Percentiles rank a stretch among this genome's conserved stretches.
Evolutionary conservation across 2,888 invertebrate species (phyloP).

Genomic region (Allygus modestus): DNA sequence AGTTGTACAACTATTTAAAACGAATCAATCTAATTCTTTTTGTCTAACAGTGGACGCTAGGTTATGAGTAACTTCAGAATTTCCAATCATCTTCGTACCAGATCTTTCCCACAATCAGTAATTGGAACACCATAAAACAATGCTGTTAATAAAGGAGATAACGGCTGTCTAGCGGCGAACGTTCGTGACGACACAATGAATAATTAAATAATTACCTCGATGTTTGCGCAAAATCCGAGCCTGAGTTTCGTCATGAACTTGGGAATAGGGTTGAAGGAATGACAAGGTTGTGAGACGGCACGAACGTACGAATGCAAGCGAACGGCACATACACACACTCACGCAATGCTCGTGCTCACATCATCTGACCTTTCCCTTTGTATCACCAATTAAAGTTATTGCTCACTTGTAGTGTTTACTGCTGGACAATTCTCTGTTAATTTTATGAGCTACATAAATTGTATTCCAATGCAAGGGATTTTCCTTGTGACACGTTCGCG

Average conservation of each 20-base stretch:
- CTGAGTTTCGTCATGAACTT: constrained; percentile 42
- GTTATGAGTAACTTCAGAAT: no score
- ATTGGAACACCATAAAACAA: constrained; percentile 10
- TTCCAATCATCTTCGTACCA: not conserved
- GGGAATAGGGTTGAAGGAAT: constrained; percentile 36
- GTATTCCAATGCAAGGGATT: not conserved
- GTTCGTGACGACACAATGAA: constrained; percentile 41
- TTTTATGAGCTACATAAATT: not conserved
- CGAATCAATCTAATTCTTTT: no score
- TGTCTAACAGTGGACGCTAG: no score
- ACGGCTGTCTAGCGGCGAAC: not conserved
- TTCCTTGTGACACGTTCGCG: no score
- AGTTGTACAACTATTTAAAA: no score
- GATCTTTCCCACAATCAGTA: constrained; percentile 1
- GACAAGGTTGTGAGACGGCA: constrained; percentile 35
- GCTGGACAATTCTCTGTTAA: not conserved
- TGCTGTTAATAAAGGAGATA: constrained; percentile 12
- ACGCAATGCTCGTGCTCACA: not conserved
- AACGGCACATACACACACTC: not conserved
- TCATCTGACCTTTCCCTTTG: not conserved
- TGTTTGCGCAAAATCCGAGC: constrained; percentile 28
- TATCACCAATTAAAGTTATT: not conserved
- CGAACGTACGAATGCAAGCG: not conserved
- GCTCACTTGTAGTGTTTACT: not conserved
- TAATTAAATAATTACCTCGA: constrained; percentile 44